Evolutionary conservation across 1,140 invertebrate species (phyloP).

Genomic region (Xylocopa sonorina): DNA sequence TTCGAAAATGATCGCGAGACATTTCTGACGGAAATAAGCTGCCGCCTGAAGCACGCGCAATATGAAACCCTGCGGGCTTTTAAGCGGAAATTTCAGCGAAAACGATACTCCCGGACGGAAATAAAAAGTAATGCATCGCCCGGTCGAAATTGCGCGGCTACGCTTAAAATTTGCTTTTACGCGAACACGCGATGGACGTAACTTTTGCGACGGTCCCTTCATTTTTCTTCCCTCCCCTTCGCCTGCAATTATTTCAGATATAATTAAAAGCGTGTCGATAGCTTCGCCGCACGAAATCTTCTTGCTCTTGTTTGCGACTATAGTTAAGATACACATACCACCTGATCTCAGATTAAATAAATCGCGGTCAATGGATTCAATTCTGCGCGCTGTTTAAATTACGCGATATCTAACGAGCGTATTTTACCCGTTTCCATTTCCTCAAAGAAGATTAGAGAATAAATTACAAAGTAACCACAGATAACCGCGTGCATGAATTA

Average conservation of each 20-base stretch:
- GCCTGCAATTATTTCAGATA: not conserved
- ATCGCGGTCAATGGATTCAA: no score
- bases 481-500: no score
- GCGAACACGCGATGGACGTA: no score
- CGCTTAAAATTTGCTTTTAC: not conserved
- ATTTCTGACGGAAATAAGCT: slow-evolving; percentile 6
- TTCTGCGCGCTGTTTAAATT: no score
- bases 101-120: not conserved
- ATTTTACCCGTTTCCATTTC: no score
- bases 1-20: slow-evolving; percentile 1
- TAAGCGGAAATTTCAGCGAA: slow-evolving; percentile 12
- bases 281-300: no score
- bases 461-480: no score
- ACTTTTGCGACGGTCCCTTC: no score
- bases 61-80: not conserved
- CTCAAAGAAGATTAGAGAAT: no score
- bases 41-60: no score
- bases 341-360: no score
- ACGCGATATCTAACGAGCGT: no score
- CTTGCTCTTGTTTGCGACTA: not conserved
- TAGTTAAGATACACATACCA: not conserved
- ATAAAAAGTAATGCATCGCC: not conserved
- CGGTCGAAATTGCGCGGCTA: not conserved
- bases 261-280: not conserved
- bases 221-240: not conserved